Percentiles rank a stretch among this genome's conserved stretches.
Conservation (phyloP, 2,888 invertebrate species). For the Parnassius smintheus region DNA sequence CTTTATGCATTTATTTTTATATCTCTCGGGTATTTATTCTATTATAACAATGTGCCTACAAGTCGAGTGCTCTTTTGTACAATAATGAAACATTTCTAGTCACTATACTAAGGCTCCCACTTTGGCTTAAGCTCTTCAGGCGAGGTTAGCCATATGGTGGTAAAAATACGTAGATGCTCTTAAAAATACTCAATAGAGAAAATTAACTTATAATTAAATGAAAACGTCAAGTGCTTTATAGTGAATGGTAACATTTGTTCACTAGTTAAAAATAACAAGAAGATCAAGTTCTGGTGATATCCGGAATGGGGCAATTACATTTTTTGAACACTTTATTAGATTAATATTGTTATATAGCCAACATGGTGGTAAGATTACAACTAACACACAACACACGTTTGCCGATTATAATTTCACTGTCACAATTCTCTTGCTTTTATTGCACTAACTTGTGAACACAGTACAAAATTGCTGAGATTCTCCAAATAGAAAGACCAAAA, state of each 20-base stretch:
- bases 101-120: slow-evolving; percentile 55
- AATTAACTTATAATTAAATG: slow-evolving; percentile 64
- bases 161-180: slow-evolving; percentile 40
- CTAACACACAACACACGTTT: slow-evolving; percentile 35
- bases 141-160: slow-evolving; percentile 37
- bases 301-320: slow-evolving; percentile 27
- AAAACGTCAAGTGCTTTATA: slow-evolving; percentile 66
- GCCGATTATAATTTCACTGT: slow-evolving; percentile 27
- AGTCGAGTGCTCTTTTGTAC: slow-evolving; percentile 74
- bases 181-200: slow-evolving; percentile 53
- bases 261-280: slow-evolving; percentile 57
- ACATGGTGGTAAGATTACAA: slow-evolving; percentile 6
- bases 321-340: slow-evolving; percentile 31
- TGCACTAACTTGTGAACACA: slow-evolving; percentile 36
- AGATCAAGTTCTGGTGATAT: slow-evolving; percentile 19
- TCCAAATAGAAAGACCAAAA: slow-evolving; percentile 34
- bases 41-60: slow-evolving; percentile 76
- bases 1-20: slow-evolving; percentile 73
- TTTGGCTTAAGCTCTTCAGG: slow-evolving; percentile 37
- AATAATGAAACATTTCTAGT: slow-evolving; percentile 69
- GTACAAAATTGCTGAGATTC: slow-evolving; percentile 43
- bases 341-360: slow-evolving; percentile 11
- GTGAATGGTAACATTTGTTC: slow-evolving; percentile 80
- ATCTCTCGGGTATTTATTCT: slow-evolving; percentile 71
- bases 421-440: slow-evolving; percentile 32